These are phyloP conservation scores for Macaria notata DNA, from an alignment of 2,888 invertebrate genomes.

Conservation along the genomic window DNA sequence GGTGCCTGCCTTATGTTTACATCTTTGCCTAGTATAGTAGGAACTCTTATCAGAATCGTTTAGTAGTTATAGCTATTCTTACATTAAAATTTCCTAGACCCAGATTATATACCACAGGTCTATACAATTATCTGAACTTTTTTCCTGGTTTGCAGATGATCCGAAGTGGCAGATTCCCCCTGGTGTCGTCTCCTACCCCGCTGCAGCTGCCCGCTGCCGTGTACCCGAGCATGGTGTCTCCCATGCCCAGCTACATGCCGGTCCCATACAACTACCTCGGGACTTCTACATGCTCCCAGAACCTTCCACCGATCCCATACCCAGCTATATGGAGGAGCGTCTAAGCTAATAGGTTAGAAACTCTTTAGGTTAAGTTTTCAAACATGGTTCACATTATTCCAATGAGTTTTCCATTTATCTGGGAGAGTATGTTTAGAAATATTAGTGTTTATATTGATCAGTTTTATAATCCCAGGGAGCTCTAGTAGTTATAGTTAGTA, in stretches of 20 bases:
- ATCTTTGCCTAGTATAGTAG: too few relatives aligned
- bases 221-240: conserved; percentile 46
- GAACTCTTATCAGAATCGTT: too few relatives aligned
- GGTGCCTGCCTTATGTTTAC: too few relatives aligned
- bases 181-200: conserved; percentile 43
- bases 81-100: too few relatives aligned
- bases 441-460: too few relatives aligned
- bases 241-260: conserved; percentile 32
- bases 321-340: conserved; percentile 53
- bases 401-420: too few relatives aligned
- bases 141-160: conserved; percentile 50
- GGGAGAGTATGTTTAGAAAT: too few relatives aligned
- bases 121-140: neutral
- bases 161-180: conserved; percentile 45
- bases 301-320: conserved; percentile 48
- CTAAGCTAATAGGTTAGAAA: conserved; percentile 32
- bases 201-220: conserved; percentile 36
- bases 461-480: too few relatives aligned
- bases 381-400: too few relatives aligned
- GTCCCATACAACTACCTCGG: neutral
- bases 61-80: too few relatives aligned
- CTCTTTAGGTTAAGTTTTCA: neutral
- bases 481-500: too few relatives aligned
- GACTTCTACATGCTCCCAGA: conserved; percentile 43
- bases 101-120: too few relatives aligned